Evolutionary conservation across 1,140 invertebrate species (phyloP), one percentile per base, ranked within the genome.

Genomic region (Tigriopus japonicus): DNA sequence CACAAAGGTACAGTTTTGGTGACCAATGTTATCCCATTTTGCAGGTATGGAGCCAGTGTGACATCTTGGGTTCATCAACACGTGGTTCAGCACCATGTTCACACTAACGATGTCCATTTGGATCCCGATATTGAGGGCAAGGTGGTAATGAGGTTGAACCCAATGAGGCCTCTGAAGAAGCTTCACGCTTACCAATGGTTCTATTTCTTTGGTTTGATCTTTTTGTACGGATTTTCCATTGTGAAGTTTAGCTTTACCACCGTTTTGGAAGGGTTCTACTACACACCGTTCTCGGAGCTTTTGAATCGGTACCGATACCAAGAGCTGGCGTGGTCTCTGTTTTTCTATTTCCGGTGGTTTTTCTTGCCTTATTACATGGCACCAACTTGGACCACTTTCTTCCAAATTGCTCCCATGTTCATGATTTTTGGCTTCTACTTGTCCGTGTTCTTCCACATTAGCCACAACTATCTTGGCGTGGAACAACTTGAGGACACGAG

Each of bases 21-120:
- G 3, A 35, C 28, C 3, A 3, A 9, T 5, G 28, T 35, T 35
- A 5, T 35, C 28, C 9, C 9, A n/a, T 9, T 9, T 35, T 35
- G 3, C 28, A 35, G 28, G 28, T 58, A 58, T 53, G 59, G 59
- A 17, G 59, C 15, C 24, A 42, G 19, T n/a, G 59, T 52, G 21
- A 56, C 35, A 17, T 15, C 19, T 35, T 60, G 59, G 59, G 58
- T 54, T 3, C 42, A 54, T 17, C 42, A 60, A n/a, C 59, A 60
- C 59, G 51, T 54, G 17, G 51, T 60, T 5, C 45, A 54, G 14
- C 59, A 60, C n/a, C 59, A 60, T 35, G 58, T 28, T 7, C 51
- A 60, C 35, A 60, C 59, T 15, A 60, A 60, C 21, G 51, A 54
- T 13, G 42, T 54, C 7, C 51, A 56, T 21, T 14, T 21, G 15